Evolutionary conservation across 2,113 vertebrate genomes (phyloP).

Genomic region (Varanus komodoensis): DNA sequence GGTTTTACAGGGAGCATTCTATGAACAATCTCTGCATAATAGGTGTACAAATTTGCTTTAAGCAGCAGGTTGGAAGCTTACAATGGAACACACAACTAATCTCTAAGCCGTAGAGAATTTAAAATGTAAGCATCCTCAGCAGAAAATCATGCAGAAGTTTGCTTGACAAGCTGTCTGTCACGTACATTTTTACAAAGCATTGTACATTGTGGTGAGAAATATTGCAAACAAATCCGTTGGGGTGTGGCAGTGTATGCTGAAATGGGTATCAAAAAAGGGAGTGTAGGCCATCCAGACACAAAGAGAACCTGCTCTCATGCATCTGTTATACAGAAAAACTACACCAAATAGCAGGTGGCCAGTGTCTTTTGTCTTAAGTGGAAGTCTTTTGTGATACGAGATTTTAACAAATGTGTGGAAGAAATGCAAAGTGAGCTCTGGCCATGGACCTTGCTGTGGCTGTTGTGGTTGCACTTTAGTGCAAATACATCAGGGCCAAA

Average conservation of each 20-base stretch:
- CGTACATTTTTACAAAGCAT: neutral
- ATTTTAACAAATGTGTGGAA: neutral
- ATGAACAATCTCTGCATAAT: neutral
- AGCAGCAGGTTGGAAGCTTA: neutral
- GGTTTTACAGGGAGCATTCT: neutral
- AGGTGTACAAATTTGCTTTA: neutral
- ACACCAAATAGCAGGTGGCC: neutral
- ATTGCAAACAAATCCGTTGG: neutral
- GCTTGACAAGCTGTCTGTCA: neutral
- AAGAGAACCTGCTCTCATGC: neutral
- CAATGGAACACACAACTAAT: neutral
- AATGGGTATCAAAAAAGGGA: slow-evolving; percentile 3
- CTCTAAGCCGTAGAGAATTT: neutral
- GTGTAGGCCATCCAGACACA: neutral
- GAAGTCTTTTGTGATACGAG: neutral
- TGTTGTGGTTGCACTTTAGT: neutral
- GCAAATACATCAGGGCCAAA: neutral
- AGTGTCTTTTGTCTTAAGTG: neutral
- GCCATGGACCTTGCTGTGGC: neutral
- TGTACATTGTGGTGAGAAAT: neutral
- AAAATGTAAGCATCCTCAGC: neutral
- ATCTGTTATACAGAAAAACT: neutral
- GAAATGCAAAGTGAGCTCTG: neutral
- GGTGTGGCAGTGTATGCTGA: neutral
- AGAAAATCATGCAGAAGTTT: neutral